These are phyloP conservation scores for Spodoptera picta DNA, from an alignment of 2,888 invertebrate species.

Conservation along the genomic window DNA sequence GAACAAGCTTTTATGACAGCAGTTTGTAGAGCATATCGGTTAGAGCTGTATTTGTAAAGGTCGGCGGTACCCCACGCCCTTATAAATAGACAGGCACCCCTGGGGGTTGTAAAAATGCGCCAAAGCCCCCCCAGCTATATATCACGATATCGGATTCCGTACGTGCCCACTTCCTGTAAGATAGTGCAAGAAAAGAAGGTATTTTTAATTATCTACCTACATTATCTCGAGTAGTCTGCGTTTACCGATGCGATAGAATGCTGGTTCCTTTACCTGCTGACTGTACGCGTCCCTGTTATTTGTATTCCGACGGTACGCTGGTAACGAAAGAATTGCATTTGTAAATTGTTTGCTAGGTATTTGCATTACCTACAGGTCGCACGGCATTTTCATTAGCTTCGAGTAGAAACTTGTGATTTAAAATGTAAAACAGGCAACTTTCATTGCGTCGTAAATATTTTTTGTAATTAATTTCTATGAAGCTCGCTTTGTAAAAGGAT, in stretches of 20 bases:
- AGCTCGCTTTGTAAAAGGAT: slow-evolving; percentile 20
- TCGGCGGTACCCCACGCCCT: slow-evolving; percentile 68
- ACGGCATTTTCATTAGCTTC: slow-evolving; percentile 43
- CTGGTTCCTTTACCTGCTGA: slow-evolving; percentile 30
- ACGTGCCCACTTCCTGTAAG: slow-evolving; percentile 62
- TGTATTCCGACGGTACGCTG: slow-evolving; percentile 35
- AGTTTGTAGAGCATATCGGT: slow-evolving; percentile 80
- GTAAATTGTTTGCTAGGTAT: slow-evolving; percentile 34
- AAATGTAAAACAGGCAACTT: slow-evolving; percentile 49
- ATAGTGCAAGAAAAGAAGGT: slow-evolving; percentile 62
- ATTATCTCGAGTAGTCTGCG: slow-evolving; percentile 47
- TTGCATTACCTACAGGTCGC: slow-evolving; percentile 39
- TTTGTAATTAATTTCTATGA: slow-evolving; percentile 37
- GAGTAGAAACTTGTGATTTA: slow-evolving; percentile 48
- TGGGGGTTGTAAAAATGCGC: slow-evolving; percentile 76
- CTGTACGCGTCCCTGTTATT: slow-evolving; percentile 37
- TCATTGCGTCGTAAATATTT: slow-evolving; percentile 40
- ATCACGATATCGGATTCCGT: slow-evolving; percentile 82
- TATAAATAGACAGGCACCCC: slow-evolving; percentile 67
- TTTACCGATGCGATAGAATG: slow-evolving; percentile 34
- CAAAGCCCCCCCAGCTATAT: slow-evolving; percentile 75
- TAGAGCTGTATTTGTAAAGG: slow-evolving; percentile 81
- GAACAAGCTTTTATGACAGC: slow-evolving; percentile 69
- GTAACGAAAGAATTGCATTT: slow-evolving; percentile 47
- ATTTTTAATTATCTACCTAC: slow-evolving; percentile 69